Conservation (phyloP, 2,888 invertebrate genomes). For the Caenorhabditis sp. region DNA sequence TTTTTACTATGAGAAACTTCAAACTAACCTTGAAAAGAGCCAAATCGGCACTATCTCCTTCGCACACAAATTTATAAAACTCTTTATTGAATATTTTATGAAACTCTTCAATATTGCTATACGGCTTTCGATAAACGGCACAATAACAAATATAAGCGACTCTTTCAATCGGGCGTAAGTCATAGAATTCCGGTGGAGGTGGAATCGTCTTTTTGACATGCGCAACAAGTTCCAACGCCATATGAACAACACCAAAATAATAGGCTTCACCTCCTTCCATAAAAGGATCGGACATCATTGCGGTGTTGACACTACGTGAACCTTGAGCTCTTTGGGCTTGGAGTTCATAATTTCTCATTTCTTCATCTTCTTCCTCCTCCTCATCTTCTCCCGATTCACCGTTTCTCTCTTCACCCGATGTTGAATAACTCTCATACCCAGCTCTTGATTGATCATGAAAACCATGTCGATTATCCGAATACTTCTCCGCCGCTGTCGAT, state of each 20-base stretch:
- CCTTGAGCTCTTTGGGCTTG: constrained; percentile 29
- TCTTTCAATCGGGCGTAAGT: constrained; percentile 32
- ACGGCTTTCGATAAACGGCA: constrained; percentile 44
- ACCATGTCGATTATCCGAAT: constrained; percentile 13
- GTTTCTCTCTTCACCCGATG: constrained; percentile 9
- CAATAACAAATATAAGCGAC: constrained; percentile 48
- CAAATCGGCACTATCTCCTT: constrained; percentile 31
- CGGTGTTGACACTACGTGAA: constrained; percentile 31
- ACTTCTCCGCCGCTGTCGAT: constrained; percentile 28
- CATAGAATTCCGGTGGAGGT: constrained; percentile 33
- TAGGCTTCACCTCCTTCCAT: constrained; percentile 37
- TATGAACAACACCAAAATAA: constrained; percentile 42
- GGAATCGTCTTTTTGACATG: constrained; percentile 31
- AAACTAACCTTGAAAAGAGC: constrained; percentile 42
- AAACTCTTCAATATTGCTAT: constrained; percentile 35
- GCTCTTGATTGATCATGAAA: no score
- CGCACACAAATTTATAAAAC: constrained; percentile 43
- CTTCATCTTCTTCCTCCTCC: constrained; percentile 30
- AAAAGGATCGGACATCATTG: constrained; percentile 5
- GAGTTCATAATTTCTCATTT: constrained; percentile 14
- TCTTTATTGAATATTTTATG: constrained; percentile 47
- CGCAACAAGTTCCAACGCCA: constrained; percentile 26
- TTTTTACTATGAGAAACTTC: background rate
- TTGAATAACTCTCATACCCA: constrained; percentile 29
- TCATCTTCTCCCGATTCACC: constrained; percentile 6